A percentile compares a stretch with the other conserved stretches of the same genome.
These are phyloP conservation scores for Tor tambroides DNA, from an alignment of 2,113 vertebrate species.

Conservation along the genomic window DNA sequence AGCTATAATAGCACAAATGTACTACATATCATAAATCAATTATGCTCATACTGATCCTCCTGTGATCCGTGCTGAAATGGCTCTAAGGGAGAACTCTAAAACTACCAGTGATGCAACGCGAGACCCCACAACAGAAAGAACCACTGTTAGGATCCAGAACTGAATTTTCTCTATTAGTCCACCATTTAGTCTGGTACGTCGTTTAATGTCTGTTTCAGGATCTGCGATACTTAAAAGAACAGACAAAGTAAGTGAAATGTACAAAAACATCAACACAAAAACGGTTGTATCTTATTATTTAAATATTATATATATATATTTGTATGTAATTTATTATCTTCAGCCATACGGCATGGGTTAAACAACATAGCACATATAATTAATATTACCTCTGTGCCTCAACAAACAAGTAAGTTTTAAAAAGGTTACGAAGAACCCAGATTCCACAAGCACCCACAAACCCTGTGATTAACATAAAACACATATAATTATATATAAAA, in stretches of 20 bases:
- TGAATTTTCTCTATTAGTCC: conserved; percentile 75
- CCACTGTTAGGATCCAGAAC: conserved; percentile 74
- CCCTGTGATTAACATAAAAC: conserved; percentile 71
- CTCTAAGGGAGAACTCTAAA: conserved; percentile 89
- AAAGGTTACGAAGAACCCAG: conserved; percentile 82
- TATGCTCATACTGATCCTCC: conserved; percentile 76
- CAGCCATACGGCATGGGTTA: neutral
- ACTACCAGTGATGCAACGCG: conserved; percentile 87
- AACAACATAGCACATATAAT: neutral
- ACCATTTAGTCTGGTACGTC: conserved; percentile 48
- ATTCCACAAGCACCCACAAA: conserved; percentile 85
- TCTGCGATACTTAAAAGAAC: conserved; percentile 45
- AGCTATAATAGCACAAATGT: neutral
- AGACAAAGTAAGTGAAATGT: conserved; percentile 32
- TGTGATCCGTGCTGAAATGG: conserved; percentile 79
- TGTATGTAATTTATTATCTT: neutral
- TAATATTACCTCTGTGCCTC: conserved; percentile 78
- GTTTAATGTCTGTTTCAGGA: conserved; percentile 38
- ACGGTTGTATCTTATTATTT: too few species aligned
- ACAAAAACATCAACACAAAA: neutral
- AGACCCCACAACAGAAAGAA: conserved; percentile 79
- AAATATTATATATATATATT: too few species aligned
- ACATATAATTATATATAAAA: too few species aligned
- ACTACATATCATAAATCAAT: neutral
- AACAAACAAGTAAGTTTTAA: conserved; percentile 85